A percentile compares a stretch with the other conserved stretches of the same genome.
phyloP scores from a whole-genome alignment of 2,888 invertebrate species.

The Ichneumoninae sp. region DNA sequence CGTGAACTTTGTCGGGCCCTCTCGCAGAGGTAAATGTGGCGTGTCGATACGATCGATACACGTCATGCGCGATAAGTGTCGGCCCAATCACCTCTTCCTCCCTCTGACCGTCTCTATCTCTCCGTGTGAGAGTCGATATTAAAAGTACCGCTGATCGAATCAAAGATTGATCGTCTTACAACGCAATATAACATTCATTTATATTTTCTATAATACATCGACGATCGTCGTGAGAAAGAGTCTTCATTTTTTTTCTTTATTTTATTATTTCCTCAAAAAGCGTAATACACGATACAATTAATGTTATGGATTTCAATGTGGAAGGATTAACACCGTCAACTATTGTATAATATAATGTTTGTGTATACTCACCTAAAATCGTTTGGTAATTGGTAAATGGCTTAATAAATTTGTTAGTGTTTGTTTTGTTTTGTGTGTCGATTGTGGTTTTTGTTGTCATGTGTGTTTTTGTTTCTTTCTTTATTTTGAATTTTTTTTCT shows the following conservation, averaged over 20 bases:
- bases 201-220: not conserved
- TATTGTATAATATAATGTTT: conserved; percentile 77
- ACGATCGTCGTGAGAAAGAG: conserved; percentile 80
- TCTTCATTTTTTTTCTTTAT: conserved; percentile 39
- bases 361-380: conserved; percentile 82
- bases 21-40: conserved; percentile 61
- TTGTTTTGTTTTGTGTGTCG: conserved; percentile 48
- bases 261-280: conserved; percentile 81
- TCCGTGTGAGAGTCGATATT: conserved; percentile 34
- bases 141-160: conserved; percentile 38
- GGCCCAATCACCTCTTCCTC: not conserved
- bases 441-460: conserved; percentile 30
- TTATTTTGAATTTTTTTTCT: conserved; percentile 34
- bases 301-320: conserved; percentile 79
- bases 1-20: conserved; percentile 54
- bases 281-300: conserved; percentile 81
- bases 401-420: conserved; percentile 77
- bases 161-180: conserved; percentile 54
- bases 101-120: not conserved
- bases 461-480: conserved; percentile 19
- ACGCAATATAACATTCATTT: conserved; percentile 31
- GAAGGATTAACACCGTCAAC: conserved; percentile 79
- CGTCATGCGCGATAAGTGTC: conserved; percentile 68
- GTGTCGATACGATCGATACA: conserved; percentile 69
- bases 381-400: conserved; percentile 80